Evolutionary conservation across 2,797 vertebrate genomes (phyloP).

Genomic region (Lutjanus campechanus): DNA sequence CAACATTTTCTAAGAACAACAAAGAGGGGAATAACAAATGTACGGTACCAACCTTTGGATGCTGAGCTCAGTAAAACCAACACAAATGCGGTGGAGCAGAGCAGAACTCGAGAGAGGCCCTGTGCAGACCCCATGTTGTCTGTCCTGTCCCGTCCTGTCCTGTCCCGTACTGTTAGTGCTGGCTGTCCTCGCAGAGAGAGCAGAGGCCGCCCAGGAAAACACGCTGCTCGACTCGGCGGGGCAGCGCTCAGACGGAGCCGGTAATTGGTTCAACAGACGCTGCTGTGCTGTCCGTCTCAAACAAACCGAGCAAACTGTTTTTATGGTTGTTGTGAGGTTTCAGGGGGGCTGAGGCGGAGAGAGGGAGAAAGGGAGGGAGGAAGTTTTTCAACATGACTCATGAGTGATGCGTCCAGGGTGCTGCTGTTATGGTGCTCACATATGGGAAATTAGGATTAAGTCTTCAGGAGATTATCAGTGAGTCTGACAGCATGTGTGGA

Average conservation of each 20-base stretch:
- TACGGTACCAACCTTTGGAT: slow-evolving; percentile 62
- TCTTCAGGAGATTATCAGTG: too few relatives aligned
- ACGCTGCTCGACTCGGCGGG: slow-evolving; percentile 4
- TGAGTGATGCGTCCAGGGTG: neutral
- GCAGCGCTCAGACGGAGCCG: slow-evolving; percentile 11
- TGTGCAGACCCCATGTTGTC: slow-evolving; percentile 25
- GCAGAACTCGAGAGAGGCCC: slow-evolving; percentile 46
- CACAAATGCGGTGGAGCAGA: slow-evolving; percentile 40
- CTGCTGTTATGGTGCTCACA: neutral
- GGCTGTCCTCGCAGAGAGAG: slow-evolving; percentile 11
- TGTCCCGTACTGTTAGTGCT: neutral
- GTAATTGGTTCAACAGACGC: slow-evolving; percentile 54
- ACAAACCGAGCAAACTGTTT: neutral
- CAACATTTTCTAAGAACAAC: neutral
- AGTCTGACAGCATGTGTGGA: neutral
- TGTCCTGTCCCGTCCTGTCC: slow-evolving; percentile 1
- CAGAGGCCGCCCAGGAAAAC: slow-evolving; percentile 47
- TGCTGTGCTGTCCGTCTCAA: slow-evolving; percentile 28
- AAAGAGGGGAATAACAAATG: neutral
- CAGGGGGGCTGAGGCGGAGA: neutral
- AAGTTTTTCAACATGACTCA: slow-evolving; percentile 76
- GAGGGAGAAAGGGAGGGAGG: slow-evolving; percentile 36
- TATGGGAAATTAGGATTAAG: neutral
- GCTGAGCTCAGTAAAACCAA: slow-evolving; percentile 53
- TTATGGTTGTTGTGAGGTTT: slow-evolving; percentile 45